phyloP scores from a whole-genome alignment of 1,140 invertebrate species.

The Pogonognathellus flavescens region DNA sequence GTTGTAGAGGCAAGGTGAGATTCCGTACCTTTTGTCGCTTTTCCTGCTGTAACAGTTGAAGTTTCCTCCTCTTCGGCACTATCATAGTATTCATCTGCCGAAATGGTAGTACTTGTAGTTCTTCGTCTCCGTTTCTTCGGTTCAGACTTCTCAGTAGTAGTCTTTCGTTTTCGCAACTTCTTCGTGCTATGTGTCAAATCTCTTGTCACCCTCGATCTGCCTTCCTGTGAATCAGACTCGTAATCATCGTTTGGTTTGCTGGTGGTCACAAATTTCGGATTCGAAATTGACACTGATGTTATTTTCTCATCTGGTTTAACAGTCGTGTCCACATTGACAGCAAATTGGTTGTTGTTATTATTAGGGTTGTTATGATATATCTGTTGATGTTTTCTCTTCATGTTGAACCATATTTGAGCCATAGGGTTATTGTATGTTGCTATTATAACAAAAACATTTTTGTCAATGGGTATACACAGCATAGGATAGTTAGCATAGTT shows the following conservation, averaged over 20 bases:
- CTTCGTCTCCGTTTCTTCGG: background rate
- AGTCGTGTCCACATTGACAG: background rate
- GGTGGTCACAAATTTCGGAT: too few relatives aligned
- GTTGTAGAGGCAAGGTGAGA: background rate
- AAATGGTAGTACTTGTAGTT: background rate
- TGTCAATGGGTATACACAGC: too few relatives aligned
- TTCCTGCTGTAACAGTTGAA: background rate
- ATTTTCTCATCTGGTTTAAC: background rate
- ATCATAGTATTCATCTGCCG: too few relatives aligned
- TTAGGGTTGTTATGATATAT: background rate
- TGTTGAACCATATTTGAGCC: background rate
- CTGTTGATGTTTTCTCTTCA: background rate
- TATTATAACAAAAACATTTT: background rate
- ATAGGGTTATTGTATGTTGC: background rate
- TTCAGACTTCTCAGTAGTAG: background rate
- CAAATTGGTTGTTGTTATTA: background rate
- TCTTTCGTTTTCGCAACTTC: background rate
- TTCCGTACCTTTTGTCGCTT: background rate
- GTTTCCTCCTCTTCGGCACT: background rate
- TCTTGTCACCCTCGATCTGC: background rate
- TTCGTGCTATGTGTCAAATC: background rate
- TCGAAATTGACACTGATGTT: too few relatives aligned
- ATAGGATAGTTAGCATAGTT: too few relatives aligned
- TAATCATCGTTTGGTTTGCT: background rate
- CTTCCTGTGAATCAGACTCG: background rate